These are phyloP conservation scores for Gopherus evgoodei DNA, from an alignment of 2,113 vertebrate species.

Conservation along the genomic window DNA sequence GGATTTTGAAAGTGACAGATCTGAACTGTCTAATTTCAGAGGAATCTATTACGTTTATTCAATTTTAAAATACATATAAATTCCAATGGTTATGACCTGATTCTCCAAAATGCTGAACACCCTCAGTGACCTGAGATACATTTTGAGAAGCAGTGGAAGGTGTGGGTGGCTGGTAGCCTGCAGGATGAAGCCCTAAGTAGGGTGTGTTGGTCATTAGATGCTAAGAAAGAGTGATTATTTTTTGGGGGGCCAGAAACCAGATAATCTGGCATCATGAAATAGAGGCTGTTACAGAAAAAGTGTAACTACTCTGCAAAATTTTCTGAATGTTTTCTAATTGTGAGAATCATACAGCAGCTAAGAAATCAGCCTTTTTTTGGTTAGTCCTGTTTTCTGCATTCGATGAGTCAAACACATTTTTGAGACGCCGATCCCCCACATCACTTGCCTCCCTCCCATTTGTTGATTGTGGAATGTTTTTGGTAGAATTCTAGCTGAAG, in stretches of 20 bases:
- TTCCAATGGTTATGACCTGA: not conserved
- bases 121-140: not conserved
- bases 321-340: not conserved
- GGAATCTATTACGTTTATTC: not conserved
- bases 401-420: not conserved
- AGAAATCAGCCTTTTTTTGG: not conserved
- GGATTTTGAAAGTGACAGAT: not conserved
- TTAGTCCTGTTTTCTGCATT: not conserved
- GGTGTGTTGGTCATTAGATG: not conserved
- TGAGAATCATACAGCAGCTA: not conserved
- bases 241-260: not conserved
- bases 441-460: not conserved
- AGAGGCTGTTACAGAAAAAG: not conserved
- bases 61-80: not conserved
- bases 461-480: not conserved
- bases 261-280: not conserved
- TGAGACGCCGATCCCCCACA: not conserved
- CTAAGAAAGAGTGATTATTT: not conserved
- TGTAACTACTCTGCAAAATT: too few relatives aligned
- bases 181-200: not conserved
- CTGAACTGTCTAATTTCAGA: not conserved
- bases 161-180: rapidly evolving
- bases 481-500: not conserved
- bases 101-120: not conserved
- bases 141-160: not conserved